Percentiles rank a stretch among this genome's conserved stretches.
Evolutionary conservation across 2,888 invertebrate species (phyloP).

Genomic region (Nomada hirtipes): DNA sequence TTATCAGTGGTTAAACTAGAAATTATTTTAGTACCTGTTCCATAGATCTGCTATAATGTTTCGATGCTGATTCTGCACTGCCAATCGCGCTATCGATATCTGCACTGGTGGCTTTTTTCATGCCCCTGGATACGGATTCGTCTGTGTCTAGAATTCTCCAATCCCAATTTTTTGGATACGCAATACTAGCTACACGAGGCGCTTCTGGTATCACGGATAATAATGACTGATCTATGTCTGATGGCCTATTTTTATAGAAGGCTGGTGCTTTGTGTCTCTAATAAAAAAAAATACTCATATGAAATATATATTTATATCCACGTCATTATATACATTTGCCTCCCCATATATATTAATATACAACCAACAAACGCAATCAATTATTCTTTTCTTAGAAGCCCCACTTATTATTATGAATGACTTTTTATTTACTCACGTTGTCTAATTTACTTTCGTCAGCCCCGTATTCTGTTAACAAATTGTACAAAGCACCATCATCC

Average conservation of each 20-base stretch:
- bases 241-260: conserved; percentile 90
- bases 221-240: conserved; percentile 91
- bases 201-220: conserved; percentile 92
- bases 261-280: conserved; percentile 94
- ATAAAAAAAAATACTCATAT: background rate
- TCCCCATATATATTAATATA: background rate
- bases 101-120: conserved; percentile 84
- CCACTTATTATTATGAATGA: too few species aligned
- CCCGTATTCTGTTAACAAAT: conserved; percentile 91
- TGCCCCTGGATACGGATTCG: conserved; percentile 82
- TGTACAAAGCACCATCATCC: conserved; percentile 91
- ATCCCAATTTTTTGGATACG: conserved; percentile 90
- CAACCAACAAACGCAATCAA: background rate
- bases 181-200: conserved; percentile 90
- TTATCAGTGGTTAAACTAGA: too few species aligned
- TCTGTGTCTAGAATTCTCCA: conserved; percentile 88
- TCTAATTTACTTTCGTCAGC: conserved; percentile 94
- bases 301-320: background rate
- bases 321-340: background rate
- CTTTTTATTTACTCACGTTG: conserved; percentile 87
- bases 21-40: conserved; percentile 54
- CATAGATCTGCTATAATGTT: conserved; percentile 52
- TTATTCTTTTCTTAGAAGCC: background rate
- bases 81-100: conserved; percentile 83
- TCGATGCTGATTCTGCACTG: conserved; percentile 74